phyloP scores from a whole-genome alignment of 2,797 vertebrate genomes.

The Trachops cirrhosus region DNA sequence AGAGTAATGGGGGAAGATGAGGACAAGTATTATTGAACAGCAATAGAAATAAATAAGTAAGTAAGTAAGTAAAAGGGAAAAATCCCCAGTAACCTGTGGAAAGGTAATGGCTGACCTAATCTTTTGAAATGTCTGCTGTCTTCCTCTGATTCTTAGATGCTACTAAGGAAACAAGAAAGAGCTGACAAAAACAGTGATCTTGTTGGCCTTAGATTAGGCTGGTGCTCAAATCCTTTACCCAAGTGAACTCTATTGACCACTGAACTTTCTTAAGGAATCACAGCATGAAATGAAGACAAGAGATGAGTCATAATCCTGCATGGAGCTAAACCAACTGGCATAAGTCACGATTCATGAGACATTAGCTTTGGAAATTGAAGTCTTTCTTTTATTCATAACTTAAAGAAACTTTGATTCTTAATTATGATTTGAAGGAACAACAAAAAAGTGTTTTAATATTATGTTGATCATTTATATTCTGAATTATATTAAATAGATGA shows the following conservation, averaged over 20 bases:
- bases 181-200: not conserved
- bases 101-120: not conserved
- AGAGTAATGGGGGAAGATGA: too few relatives aligned
- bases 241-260: not conserved
- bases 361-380: not conserved
- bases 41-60: too few relatives aligned
- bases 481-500: slow-evolving; percentile 38
- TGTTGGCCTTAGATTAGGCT: not conserved
- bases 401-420: slow-evolving; percentile 35
- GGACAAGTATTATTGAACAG: too few relatives aligned
- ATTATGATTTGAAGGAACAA: not conserved
- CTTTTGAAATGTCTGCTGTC: not conserved
- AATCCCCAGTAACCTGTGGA: not conserved
- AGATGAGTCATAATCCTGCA: not conserved
- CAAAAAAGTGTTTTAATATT: not conserved
- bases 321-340: not conserved
- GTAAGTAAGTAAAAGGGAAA: too few relatives aligned
- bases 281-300: slow-evolving; percentile 24
- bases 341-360: slow-evolving; percentile 14
- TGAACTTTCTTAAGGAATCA: slow-evolving; percentile 22
- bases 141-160: not conserved
- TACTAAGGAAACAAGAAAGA: not conserved
- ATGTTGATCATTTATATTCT: not conserved
- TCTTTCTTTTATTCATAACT: slow-evolving; percentile 26
- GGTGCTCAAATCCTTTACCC: not conserved